These are phyloP conservation scores for Melanostigma gelatinosum DNA, from an alignment of 2,113 vertebrate species.

Conservation along the genomic window DNA sequence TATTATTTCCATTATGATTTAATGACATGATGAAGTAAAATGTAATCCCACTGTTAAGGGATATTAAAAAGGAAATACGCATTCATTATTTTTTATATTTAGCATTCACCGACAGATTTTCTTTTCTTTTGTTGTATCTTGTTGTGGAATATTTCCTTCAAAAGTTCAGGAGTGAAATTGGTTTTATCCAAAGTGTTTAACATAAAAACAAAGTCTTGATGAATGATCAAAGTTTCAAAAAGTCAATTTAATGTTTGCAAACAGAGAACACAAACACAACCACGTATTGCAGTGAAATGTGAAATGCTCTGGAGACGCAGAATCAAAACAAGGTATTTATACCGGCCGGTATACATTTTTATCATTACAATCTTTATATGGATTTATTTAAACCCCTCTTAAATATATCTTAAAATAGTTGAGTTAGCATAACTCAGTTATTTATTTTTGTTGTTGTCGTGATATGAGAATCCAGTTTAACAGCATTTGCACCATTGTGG, in stretches of 20 bases:
- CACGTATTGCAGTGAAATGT: too few species aligned
- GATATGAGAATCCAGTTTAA: neutral
- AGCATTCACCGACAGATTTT: neutral
- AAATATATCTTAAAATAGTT: neutral
- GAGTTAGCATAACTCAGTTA: neutral
- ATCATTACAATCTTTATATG: neutral
- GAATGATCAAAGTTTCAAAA: too few species aligned
- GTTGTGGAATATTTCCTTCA: too few species aligned
- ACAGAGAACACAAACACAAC: too few species aligned
- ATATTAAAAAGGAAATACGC: neutral
- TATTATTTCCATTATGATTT: too few species aligned
- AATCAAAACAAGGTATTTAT: too few species aligned
- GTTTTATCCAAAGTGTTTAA: too few species aligned
- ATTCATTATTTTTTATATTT: neutral
- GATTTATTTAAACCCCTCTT: neutral
- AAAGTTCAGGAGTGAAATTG: too few species aligned
- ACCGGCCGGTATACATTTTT: too few species aligned
- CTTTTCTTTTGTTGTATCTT: neutral
- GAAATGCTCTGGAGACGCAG: too few species aligned
- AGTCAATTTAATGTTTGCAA: too few species aligned
- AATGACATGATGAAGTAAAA: neutral
- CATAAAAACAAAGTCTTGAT: too few species aligned
- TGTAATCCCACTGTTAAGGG: neutral
- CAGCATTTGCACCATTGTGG: neutral
- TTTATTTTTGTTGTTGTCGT: neutral